Evolutionary conservation across 1,140 invertebrate species (phyloP).

Genomic region (Drosophila leontia): DNA sequence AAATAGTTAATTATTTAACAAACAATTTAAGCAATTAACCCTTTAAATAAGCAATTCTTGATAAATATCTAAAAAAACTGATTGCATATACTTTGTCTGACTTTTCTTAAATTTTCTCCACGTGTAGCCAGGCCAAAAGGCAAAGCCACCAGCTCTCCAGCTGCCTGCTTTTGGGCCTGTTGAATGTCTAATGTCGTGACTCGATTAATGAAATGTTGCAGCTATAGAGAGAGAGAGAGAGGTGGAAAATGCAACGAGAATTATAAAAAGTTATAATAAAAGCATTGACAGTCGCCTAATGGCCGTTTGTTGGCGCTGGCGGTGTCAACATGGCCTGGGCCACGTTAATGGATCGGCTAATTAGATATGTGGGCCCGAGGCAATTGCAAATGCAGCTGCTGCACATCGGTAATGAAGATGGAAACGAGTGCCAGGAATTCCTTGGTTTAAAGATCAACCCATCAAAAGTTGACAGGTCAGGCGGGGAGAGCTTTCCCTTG

Average conservation of each 20-base stretch:
- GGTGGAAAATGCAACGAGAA: conserved; percentile 72
- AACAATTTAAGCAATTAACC: not conserved
- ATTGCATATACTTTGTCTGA: not conserved
- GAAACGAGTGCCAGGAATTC: conserved; percentile 3
- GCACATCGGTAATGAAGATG: conserved; percentile 21
- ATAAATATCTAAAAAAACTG: too few relatives aligned
- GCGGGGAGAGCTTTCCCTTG: conserved; percentile 39
- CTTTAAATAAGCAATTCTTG: not conserved
- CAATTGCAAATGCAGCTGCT: not conserved
- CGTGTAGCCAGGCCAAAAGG: conserved; percentile 8
- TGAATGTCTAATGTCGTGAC: conserved; percentile 83
- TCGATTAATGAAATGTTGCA: conserved; percentile 82
- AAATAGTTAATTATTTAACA: not conserved
- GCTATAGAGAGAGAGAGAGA: conserved; percentile 34
- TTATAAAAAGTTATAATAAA: conserved; percentile 82
- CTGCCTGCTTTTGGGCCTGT: conserved; percentile 61
- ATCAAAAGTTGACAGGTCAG: conserved; percentile 30
- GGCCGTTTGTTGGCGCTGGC: conserved; percentile 71
- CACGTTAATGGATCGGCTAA: conserved; percentile 74
- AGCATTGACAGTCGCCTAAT: conserved; percentile 79
- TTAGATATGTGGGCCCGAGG: conserved; percentile 46
- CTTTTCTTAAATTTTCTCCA: not conserved
- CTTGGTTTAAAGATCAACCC: not conserved
- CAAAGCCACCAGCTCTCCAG: conserved; percentile 30
- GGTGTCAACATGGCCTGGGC: conserved; percentile 63